Conservation (phyloP, 64 coral and sea anemone genomes). For the Stichodactyla helianthus region DNA sequence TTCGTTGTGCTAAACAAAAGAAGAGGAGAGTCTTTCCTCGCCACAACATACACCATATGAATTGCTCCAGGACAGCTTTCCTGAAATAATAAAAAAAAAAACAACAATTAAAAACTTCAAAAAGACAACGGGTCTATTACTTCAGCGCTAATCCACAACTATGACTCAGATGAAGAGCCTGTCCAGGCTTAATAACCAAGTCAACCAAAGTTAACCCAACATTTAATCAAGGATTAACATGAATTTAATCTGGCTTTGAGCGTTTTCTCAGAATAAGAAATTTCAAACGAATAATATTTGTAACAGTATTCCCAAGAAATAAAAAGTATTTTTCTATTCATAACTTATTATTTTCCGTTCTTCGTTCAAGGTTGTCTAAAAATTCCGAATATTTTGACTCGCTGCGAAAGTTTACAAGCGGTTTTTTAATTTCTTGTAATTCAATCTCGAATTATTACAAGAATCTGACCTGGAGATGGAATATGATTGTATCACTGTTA, state of each 20-base stretch:
- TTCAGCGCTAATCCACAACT: too few species aligned
- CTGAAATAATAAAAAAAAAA: slow-evolving; percentile 22
- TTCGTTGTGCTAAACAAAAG: slow-evolving; percentile 90
- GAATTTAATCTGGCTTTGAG: too few species aligned
- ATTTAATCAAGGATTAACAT: too few species aligned
- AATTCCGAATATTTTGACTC: background rate
- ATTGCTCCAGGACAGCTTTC: slow-evolving; percentile 87
- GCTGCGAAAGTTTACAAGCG: background rate
- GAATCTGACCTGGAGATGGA: background rate
- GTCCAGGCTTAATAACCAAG: too few species aligned
- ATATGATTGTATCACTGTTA: background rate
- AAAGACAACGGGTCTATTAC: background rate
- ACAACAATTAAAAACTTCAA: background rate
- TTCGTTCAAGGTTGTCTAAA: too few species aligned
- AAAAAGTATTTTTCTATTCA: too few species aligned
- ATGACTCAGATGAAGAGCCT: background rate
- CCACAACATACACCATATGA: slow-evolving; percentile 88
- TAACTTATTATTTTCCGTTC: too few species aligned
- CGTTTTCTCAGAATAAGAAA: too few species aligned
- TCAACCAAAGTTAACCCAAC: too few species aligned
- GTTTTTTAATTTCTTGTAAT: background rate
- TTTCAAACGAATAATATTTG: too few species aligned
- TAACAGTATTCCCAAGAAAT: too few species aligned
- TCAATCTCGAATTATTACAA: slow-evolving; percentile 11
- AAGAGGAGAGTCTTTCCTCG: slow-evolving; percentile 87